Percentiles rank a stretch among this genome's conserved stretches.
Conservation (phyloP, 2,113 vertebrate genomes). For the Protobothrops mucrosquamatus region DNA sequence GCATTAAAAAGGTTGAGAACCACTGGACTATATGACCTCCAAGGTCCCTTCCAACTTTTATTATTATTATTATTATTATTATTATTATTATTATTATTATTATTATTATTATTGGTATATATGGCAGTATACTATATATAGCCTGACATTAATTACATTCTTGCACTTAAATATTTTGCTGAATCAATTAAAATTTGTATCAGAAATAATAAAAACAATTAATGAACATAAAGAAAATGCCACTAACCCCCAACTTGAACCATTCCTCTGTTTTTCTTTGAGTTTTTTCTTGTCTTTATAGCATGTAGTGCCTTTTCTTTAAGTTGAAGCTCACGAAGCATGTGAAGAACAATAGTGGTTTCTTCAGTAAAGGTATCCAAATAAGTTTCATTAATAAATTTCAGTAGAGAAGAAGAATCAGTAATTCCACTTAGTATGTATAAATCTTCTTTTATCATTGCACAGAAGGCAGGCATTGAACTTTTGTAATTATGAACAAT, state of each 20-base stretch:
- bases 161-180: not conserved
- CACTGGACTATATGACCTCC: too few relatives aligned
- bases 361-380: constrained; percentile 81
- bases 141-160: not conserved
- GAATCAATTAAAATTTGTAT: not conserved
- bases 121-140: not conserved
- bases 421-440: constrained; percentile 72
- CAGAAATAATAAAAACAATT: constrained; percentile 35
- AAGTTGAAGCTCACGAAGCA: constrained; percentile 78
- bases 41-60: too few relatives aligned
- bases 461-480: constrained; percentile 71
- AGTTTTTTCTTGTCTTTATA: constrained; percentile 75
- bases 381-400: constrained; percentile 86
- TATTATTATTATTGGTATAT: not conserved
- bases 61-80: too few relatives aligned
- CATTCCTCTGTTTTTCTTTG: constrained; percentile 77
- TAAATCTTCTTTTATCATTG: constrained; percentile 84
- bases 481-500: constrained; percentile 70
- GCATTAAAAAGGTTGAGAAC: too few relatives aligned
- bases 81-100: too few relatives aligned
- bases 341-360: constrained; percentile 78
- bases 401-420: constrained; percentile 73
- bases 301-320: constrained; percentile 76
- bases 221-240: constrained; percentile 39
- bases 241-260: constrained; percentile 75